These are phyloP conservation scores for Fregetta grallaria DNA, from an alignment of 2,113 vertebrate genomes.

Conservation along the genomic window DNA sequence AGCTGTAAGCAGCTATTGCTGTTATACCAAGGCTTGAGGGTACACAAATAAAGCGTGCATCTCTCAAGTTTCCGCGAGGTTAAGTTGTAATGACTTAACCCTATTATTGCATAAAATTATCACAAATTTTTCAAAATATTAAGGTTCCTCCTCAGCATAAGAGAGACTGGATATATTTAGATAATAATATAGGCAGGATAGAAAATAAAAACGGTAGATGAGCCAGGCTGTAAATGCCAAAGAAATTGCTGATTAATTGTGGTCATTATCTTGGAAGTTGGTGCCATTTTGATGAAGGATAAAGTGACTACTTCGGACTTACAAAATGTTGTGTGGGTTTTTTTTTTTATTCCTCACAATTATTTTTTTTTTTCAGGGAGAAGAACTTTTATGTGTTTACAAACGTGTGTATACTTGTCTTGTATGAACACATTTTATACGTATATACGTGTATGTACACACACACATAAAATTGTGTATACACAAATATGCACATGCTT, in stretches of 20 bases:
- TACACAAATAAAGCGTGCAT: not conserved
- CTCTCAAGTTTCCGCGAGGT: not conserved
- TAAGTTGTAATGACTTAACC: not conserved
- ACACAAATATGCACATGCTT: accelerated
- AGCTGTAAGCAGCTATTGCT: not conserved
- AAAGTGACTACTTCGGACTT: not conserved
- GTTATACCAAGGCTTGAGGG: not conserved
- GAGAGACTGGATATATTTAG: not conserved
- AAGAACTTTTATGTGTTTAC: not conserved
- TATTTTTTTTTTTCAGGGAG: not conserved
- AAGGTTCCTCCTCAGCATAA: not conserved
- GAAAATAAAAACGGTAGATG: not conserved
- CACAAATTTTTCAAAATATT: not conserved
- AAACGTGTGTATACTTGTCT: not conserved
- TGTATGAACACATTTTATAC: not conserved
- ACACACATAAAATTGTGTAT: accelerated
- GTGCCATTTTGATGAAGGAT: not conserved
- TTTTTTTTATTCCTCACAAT: not conserved
- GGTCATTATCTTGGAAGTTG: not conserved
- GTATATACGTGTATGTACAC: not conserved
- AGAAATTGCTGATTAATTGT: not conserved
- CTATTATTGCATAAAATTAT: not conserved
- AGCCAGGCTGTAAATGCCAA: not conserved
- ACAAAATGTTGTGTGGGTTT: not conserved
- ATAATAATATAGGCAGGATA: not conserved